A percentile compares a stretch with the other conserved stretches of the same genome.
These are phyloP conservation scores for Enhydra lutris DNA, from an alignment of 2,113 vertebrate genomes.

Conservation along the genomic window DNA sequence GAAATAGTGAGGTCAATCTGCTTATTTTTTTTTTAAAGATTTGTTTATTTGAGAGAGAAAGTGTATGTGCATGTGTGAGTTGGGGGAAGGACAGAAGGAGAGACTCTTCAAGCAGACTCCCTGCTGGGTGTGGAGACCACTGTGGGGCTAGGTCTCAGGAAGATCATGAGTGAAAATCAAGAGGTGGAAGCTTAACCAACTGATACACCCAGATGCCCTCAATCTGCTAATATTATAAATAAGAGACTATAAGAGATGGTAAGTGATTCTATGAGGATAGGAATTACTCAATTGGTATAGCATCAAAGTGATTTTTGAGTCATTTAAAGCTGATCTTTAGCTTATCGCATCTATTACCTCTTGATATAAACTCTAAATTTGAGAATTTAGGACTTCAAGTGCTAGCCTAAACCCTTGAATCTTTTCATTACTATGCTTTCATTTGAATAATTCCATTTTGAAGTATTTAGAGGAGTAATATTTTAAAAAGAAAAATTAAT, in stretches of 20 bases:
- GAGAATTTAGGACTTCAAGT: neutral
- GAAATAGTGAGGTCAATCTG: neutral
- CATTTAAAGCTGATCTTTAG: neutral
- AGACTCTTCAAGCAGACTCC: neutral
- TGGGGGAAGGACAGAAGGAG: neutral
- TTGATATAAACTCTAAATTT: neutral
- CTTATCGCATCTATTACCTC: neutral
- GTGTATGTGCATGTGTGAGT: neutral
- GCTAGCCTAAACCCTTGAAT: neutral
- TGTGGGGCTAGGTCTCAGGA: neutral
- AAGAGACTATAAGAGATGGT: neutral
- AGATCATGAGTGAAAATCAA: neutral
- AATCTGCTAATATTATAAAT: neutral
- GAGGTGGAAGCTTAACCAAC: neutral
- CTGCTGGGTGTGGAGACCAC: neutral
- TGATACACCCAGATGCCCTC: neutral
- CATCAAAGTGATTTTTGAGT: neutral
- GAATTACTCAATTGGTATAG: neutral
- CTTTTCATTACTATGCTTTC: neutral
- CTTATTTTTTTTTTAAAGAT: neutral
- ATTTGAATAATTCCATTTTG: slow-evolving; percentile 8
- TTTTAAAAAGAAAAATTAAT: neutral
- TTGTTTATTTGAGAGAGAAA: neutral
- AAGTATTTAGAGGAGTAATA: neutral
- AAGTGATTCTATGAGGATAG: neutral